phyloP scores from a whole-genome alignment of 2,888 invertebrate genomes.

The Patella caerulea region DNA sequence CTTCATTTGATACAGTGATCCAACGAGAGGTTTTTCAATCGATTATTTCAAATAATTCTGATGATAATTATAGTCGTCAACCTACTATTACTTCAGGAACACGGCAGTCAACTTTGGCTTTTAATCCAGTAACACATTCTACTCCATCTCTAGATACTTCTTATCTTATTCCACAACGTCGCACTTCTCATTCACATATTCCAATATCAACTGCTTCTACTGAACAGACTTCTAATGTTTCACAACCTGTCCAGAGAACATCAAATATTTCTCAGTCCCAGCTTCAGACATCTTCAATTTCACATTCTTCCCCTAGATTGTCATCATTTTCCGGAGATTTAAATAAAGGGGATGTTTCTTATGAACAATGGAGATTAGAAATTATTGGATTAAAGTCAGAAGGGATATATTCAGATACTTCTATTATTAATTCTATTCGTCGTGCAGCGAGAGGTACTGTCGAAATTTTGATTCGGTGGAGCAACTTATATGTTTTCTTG shows the following conservation, averaged over 20 bases:
- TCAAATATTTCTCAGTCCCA: not conserved
- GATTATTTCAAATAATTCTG: too few species aligned
- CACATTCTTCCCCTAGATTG: not conserved
- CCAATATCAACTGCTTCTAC: not conserved
- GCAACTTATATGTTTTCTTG: not conserved
- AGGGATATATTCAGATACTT: not conserved
- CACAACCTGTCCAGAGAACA: not conserved
- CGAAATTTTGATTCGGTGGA: not conserved
- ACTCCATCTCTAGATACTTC: not conserved
- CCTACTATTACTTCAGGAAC: not conserved
- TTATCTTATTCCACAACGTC: not conserved
- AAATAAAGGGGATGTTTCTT: conserved; percentile 6
- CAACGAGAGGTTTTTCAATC: too few species aligned
- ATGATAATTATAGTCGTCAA: not conserved
- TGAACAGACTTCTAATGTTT: too few species aligned
- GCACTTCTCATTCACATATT: not conserved
- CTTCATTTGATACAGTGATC: not conserved
- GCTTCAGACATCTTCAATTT: not conserved
- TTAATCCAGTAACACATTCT: not conserved
- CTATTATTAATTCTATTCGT: not conserved
- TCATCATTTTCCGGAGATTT: not conserved
- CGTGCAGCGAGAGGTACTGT: not conserved
- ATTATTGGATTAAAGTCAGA: not conserved
- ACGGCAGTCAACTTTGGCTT: not conserved
- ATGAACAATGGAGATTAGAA: conserved; percentile 3